phyloP scores from a whole-genome alignment of 2,888 invertebrate species.

The Apamea monoglypha region DNA sequence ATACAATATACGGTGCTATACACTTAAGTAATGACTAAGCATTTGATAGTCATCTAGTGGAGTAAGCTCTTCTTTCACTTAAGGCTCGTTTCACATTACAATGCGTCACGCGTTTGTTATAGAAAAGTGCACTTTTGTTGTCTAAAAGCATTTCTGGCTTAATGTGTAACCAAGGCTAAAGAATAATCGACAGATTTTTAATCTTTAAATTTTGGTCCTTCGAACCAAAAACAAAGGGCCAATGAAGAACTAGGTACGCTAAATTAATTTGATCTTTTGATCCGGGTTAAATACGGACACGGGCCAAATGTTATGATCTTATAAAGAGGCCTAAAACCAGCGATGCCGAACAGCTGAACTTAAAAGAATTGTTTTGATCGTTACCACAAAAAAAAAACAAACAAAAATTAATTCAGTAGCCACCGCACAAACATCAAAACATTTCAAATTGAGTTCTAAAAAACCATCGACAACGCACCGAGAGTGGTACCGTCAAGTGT shows the following conservation, averaged over 20 bases:
- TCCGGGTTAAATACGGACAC: too few species aligned
- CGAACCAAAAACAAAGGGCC: neutral
- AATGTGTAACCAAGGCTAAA: neutral
- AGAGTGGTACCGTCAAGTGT: slow-evolving; percentile 59
- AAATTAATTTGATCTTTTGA: neutral
- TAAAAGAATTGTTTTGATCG: neutral
- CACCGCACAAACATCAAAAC: slow-evolving; percentile 53
- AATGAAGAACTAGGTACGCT: neutral
- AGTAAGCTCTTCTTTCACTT: slow-evolving; percentile 17
- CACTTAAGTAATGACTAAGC: slow-evolving; percentile 45
- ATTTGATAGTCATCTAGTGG: slow-evolving; percentile 40
- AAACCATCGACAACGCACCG: slow-evolving; percentile 49
- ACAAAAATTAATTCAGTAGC: slow-evolving; percentile 48
- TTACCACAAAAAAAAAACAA: slow-evolving; percentile 4
- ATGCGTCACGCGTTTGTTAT: neutral
- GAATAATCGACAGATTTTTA: neutral
- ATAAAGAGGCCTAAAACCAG: neutral
- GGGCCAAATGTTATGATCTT: neutral
- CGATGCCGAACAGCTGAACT: neutral
- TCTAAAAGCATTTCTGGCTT: neutral
- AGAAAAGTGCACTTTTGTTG: too few species aligned
- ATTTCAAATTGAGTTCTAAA: slow-evolving; percentile 59
- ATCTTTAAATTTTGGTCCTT: neutral
- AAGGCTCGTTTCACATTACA: slow-evolving; percentile 12
- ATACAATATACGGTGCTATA: slow-evolving; percentile 27